Evolutionary conservation across 2,888 invertebrate species (phyloP).

Genomic region (Drosophila koepferae): DNA sequence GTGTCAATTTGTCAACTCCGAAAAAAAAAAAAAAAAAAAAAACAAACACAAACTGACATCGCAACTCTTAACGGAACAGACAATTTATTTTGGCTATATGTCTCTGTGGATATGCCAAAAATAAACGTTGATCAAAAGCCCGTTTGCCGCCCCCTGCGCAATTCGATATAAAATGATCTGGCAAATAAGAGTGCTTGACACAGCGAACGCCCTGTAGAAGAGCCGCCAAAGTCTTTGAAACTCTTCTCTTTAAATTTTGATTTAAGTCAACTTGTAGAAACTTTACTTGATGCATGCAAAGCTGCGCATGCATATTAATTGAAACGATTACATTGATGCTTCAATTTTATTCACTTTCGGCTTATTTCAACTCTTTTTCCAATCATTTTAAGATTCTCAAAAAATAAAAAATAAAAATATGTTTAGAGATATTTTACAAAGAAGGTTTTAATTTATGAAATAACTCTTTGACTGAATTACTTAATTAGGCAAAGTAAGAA

Average conservation of each 20-base stretch:
- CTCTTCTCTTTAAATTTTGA: neutral
- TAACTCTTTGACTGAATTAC: too few relatives aligned
- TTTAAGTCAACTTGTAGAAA: neutral
- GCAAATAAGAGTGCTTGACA: slow-evolving; percentile 1
- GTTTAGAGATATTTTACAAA: too few relatives aligned
- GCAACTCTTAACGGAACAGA: slow-evolving; percentile 36
- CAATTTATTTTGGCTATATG: slow-evolving; percentile 27
- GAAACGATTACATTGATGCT: neutral
- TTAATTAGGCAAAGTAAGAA: too few relatives aligned
- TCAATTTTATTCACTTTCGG: neutral
- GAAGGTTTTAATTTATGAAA: too few relatives aligned
- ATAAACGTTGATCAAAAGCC: slow-evolving; percentile 53
- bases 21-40: slow-evolving; percentile 3
- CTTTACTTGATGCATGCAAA: neutral
- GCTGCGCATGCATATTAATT: neutral
- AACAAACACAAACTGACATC: slow-evolving; percentile 6
- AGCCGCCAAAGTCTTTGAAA: neutral
- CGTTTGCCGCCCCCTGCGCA: slow-evolving; percentile 27
- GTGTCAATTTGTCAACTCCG: slow-evolving; percentile 73
- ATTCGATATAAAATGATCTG: slow-evolving; percentile 14
- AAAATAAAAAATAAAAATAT: too few relatives aligned
- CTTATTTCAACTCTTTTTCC: too few relatives aligned
- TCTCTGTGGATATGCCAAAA: slow-evolving; percentile 34
- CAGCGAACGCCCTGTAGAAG: slow-evolving; percentile 5
- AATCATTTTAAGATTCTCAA: too few relatives aligned